Evolutionary conservation across 92 coral and sea anemone species (phyloP), one percentile per base, ranked within the genome.

Genomic region (Porites divaricata): DNA sequence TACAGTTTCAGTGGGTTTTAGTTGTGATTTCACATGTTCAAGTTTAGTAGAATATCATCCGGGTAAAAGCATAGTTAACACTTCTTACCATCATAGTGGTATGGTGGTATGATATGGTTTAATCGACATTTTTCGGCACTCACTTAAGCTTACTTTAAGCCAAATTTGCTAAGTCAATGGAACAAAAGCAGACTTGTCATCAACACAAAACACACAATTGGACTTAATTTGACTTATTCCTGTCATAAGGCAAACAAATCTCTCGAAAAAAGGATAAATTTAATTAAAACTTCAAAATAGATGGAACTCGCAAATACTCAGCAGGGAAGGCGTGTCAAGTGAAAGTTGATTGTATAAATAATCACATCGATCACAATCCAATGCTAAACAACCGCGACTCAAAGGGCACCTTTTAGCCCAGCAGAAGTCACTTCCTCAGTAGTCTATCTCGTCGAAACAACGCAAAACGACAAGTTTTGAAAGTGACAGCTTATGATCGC

Each of bases 391-490:
- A 54, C 66, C 25, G 65, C 13, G 12, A 28, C 22, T 26, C 21
- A 23, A 63, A 77, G 35, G 13, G 70, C 17, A 65, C 61, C 51
- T 77, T 48, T 19, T 35, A 2, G 41, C 74, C 9, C 50, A 50
- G 2, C 63, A 49, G 24, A 65, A 80, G 76, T 80, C 76, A 54
- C 76, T 80, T 80, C 28, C 49, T 41, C 25, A 23, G 63, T 53
- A n/a, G 9, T 11, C 2, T 77, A 6, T 51, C 62, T 41, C 13
- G 57, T 26, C 62, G 63, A 65, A 77, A 9, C 45, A 41, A n/a
- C 56, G 21, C 69, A 28, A 1, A 17, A 77, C 1, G 11, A 13
- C 14, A 24, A 35, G 23, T 24, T 53, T 19, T 62, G 19, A 4
- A 9, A 77, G n/a, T 52, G 67, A 56, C 22, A 56, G 53, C 53